phyloP scores from a whole-genome alignment of 2,797 vertebrate species.

The Melanotaenia boesemani region DNA sequence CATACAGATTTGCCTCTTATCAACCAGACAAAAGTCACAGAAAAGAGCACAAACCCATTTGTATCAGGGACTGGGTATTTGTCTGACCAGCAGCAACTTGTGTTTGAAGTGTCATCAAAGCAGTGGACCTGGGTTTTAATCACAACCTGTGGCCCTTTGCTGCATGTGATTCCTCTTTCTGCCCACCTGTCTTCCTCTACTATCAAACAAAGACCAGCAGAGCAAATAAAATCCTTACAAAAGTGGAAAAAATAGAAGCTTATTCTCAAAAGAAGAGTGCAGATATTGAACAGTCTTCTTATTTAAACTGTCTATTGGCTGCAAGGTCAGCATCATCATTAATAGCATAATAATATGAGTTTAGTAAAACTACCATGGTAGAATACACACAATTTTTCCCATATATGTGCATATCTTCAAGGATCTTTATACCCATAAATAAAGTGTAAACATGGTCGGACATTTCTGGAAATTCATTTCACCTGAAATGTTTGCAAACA shows the following conservation, averaged over 20 bases:
- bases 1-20: background rate
- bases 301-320: background rate
- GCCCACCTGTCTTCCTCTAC: background rate
- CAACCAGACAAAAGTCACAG: background rate
- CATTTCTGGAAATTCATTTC: background rate
- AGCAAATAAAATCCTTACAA: too few relatives aligned
- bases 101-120: too few relatives aligned
- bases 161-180: background rate
- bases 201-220: background rate
- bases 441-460: background rate
- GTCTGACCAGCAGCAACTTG: too few relatives aligned
- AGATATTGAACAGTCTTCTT: background rate
- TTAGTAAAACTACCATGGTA: background rate
- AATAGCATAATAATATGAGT: background rate
- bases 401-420: background rate
- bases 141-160: background rate
- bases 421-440: background rate
- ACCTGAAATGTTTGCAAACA: background rate
- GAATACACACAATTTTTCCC: background rate
- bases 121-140: too few relatives aligned
- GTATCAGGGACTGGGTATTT: background rate
- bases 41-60: background rate
- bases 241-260: too few relatives aligned
- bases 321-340: constrained; percentile 25
- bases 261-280: too few relatives aligned